These are phyloP conservation scores for Diplodus sargus DNA, from an alignment of 2,797 vertebrate genomes.

Conservation along the genomic window DNA sequence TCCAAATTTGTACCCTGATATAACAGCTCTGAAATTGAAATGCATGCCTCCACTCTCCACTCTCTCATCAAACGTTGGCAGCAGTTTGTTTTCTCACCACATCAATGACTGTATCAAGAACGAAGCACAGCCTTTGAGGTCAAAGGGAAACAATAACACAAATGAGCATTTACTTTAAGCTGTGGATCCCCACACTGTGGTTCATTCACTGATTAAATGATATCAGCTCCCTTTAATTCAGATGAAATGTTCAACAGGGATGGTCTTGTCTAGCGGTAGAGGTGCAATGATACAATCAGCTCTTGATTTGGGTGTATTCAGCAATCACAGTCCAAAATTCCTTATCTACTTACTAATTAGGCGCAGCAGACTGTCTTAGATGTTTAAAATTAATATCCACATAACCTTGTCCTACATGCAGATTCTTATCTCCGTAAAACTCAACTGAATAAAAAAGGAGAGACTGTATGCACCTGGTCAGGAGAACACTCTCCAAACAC, in stretches of 20 bases:
- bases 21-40: slow-evolving; percentile 10
- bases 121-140: slow-evolving; percentile 15
- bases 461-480: background rate
- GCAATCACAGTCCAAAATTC: background rate
- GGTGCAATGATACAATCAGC: background rate
- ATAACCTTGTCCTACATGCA: background rate
- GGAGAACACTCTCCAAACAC: background rate
- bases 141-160: slow-evolving; percentile 29
- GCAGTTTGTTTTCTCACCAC: background rate
- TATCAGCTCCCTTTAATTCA: slow-evolving; percentile 21
- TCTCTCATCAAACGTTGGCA: slow-evolving; percentile 12
- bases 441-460: background rate
- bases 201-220: slow-evolving; percentile 29
- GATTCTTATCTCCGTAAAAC: too few species aligned
- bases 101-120: slow-evolving; percentile 18
- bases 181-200: slow-evolving; percentile 23
- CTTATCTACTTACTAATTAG: background rate
- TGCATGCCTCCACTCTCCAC: background rate
- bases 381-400: background rate
- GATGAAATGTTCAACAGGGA: slow-evolving; percentile 14
- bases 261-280: background rate
- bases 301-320: background rate
- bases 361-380: background rate
- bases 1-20: slow-evolving; percentile 16
- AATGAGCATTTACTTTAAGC: slow-evolving; percentile 31